These are phyloP conservation scores for Monodelphis domestica DNA, from an alignment of 2,797 vertebrate species.

Conservation along the genomic window DNA sequence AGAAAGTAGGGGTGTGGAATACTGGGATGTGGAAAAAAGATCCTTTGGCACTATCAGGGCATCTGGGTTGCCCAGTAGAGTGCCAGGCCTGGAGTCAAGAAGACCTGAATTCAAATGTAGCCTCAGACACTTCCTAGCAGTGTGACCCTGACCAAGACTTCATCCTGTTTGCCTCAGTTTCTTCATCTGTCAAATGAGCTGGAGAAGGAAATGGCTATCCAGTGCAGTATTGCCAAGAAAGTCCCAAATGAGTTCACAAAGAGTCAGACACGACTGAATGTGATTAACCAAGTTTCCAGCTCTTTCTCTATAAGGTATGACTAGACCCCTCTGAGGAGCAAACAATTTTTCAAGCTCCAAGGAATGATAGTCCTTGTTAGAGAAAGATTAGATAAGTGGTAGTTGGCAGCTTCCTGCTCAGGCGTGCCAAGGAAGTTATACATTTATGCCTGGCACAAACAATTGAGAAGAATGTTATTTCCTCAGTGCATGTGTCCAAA, in stretches of 20 bases:
- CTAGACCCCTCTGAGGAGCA: neutral
- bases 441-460: neutral
- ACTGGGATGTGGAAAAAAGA: neutral
- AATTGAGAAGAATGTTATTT: neutral
- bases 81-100: too few species aligned
- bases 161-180: too few species aligned
- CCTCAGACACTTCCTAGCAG: too few species aligned
- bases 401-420: slow-evolving; percentile 50
- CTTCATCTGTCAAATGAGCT: too few species aligned
- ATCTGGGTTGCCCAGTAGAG: too few species aligned
- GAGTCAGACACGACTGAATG: too few species aligned
- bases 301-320: neutral
- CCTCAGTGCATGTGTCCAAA: neutral
- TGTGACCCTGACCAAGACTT: too few species aligned
- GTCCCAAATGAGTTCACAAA: too few species aligned
- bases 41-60: neutral
- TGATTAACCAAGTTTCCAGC: neutral
- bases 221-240: too few species aligned
- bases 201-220: too few species aligned
- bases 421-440: neutral
- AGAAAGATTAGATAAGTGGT: neutral
- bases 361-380: neutral
- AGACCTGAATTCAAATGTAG: too few species aligned
- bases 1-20: neutral
- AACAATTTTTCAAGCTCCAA: neutral